Percentiles rank a stretch among this genome's conserved stretches.
These are phyloP conservation scores for Chaetophractus vellerosus DNA, from an alignment of 2,797 vertebrate species.

Conservation along the genomic window DNA sequence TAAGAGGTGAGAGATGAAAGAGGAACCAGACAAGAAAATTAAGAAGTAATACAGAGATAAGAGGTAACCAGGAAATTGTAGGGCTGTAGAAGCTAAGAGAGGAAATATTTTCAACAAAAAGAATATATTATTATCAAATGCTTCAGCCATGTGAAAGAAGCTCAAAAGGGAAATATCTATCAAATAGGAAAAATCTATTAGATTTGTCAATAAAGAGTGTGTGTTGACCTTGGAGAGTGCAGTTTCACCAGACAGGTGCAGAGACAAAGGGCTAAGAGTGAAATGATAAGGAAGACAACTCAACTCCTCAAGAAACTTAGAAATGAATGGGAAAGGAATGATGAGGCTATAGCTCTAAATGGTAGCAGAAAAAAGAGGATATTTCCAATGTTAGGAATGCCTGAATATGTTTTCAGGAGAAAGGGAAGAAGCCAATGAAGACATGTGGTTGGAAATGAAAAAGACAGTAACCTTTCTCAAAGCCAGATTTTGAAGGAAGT, in stretches of 20 bases:
- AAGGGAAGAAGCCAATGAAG: neutral
- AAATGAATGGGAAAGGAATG: neutral
- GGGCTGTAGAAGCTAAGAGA: conserved; percentile 25
- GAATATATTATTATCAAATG: neutral
- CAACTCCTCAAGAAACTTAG: neutral
- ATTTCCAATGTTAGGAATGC: neutral
- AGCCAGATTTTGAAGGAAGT: neutral
- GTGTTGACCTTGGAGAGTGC: neutral
- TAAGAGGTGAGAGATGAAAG: conserved; percentile 6
- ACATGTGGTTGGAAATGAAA: neutral
- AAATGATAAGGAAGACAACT: neutral
- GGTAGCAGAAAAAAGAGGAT: neutral
- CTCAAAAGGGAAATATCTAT: neutral
- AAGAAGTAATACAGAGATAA: conserved; percentile 58
- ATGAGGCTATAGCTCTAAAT: neutral
- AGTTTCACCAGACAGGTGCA: neutral
- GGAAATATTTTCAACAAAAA: conserved; percentile 62
- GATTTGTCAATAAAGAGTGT: neutral
- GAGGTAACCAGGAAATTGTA: conserved; percentile 9
- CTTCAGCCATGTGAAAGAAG: neutral
- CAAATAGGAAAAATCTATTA: neutral
- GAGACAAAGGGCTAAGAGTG: neutral
- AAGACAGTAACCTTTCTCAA: neutral
- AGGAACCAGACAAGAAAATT: conserved; percentile 24
- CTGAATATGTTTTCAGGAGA: neutral